Percentiles rank a stretch among this genome's conserved stretches.
Conservation (phyloP, 2,113 vertebrate genomes). For the Protobothrops mucrosquamatus region DNA sequence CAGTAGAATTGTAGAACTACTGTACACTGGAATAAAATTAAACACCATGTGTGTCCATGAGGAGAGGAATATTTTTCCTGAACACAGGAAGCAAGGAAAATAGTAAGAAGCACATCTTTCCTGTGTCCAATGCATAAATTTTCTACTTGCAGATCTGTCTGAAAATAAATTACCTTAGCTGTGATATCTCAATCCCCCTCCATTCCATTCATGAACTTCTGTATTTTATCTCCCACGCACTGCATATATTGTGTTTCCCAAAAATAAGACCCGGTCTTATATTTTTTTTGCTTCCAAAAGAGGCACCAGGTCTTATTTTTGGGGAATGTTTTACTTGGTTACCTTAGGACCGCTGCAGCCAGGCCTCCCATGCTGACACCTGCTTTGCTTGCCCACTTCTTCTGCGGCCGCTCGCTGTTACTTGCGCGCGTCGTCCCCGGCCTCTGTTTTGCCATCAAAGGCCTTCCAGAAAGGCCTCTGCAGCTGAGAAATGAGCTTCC, state of each 20-base stretch:
- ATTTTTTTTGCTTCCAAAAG: too few species aligned
- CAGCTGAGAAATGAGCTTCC: too few species aligned
- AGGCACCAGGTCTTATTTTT: too few species aligned
- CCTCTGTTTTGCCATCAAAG: too few species aligned
- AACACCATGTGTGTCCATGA: background rate
- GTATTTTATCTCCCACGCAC: background rate
- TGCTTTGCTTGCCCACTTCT: too few species aligned
- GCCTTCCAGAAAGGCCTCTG: too few species aligned
- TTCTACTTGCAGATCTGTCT: background rate
- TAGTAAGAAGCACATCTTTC: background rate
- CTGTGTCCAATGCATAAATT: background rate
- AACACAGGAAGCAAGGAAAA: background rate
- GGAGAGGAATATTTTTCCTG: background rate
- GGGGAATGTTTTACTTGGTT: too few species aligned
- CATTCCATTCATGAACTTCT: background rate
- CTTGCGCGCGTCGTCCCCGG: too few species aligned
- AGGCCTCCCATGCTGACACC: too few species aligned
- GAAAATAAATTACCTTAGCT: background rate
- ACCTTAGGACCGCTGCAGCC: too few species aligned
- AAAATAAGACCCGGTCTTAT: too few species aligned
- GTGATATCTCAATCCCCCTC: background rate
- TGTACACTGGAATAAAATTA: background rate
- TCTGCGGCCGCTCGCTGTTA: too few species aligned
- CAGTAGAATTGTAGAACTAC: background rate
- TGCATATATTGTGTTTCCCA: background rate